Conservation (phyloP, 2,797 vertebrate species). For the Eutrigla gurnardus region DNA sequence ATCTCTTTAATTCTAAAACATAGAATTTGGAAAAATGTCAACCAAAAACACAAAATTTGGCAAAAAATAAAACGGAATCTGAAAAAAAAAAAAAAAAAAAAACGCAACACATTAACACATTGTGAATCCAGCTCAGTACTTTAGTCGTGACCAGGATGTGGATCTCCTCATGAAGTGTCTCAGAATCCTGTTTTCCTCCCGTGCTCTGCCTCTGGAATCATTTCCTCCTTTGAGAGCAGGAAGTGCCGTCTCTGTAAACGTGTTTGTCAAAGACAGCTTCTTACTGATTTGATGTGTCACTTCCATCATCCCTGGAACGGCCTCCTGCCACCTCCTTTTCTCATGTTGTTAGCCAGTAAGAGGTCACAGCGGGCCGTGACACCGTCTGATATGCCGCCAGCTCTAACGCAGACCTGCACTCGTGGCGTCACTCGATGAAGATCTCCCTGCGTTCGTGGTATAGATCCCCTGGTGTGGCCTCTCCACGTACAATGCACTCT, state of each 20-base stretch:
- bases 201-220: not conserved
- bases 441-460: conserved; percentile 23
- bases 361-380: not conserved
- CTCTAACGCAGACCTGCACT: conserved; percentile 44
- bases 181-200: not conserved
- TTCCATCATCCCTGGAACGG: conserved; percentile 7
- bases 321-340: conserved; percentile 13
- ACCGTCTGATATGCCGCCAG: conserved; percentile 14
- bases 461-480: conserved; percentile 48
- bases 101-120: not conserved
- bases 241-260: not conserved
- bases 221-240: not conserved
- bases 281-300: not conserved
- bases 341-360: conserved; percentile 6
- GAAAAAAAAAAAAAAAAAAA: too few species aligned
- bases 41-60: too few species aligned
- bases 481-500: conserved; percentile 55
- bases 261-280: not conserved
- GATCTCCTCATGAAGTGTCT: not conserved
- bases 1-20: too few species aligned
- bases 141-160: not conserved
- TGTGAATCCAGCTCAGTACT: not conserved
- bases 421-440: conserved; percentile 53
- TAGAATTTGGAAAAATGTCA: too few species aligned
- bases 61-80: not conserved